Conservation (phyloP, 2,797 vertebrate species). For the Halcyon leucocephala region DNA sequence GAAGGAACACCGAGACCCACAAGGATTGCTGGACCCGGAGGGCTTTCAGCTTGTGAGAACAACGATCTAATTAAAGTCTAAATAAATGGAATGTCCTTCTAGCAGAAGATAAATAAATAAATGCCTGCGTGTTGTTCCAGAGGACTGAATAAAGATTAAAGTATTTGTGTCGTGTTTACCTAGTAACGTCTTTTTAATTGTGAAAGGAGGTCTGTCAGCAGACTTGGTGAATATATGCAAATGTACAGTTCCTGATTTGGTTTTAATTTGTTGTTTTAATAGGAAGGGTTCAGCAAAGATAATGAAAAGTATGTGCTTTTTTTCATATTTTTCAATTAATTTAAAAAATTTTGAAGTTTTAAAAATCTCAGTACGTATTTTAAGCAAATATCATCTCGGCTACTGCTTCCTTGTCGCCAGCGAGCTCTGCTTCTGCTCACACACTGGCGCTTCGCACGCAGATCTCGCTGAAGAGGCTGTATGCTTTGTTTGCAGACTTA, state of each 20-base stretch:
- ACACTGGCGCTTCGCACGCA: rapidly evolving
- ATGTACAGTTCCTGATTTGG: neutral
- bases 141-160: neutral
- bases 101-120: conserved; percentile 32
- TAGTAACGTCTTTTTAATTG: neutral
- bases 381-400: neutral
- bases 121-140: neutral
- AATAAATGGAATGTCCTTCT: conserved; percentile 23
- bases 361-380: neutral
- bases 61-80: conserved; percentile 20
- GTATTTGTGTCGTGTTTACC: neutral
- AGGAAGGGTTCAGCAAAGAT: neutral
- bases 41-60: conserved; percentile 44
- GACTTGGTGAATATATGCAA: neutral
- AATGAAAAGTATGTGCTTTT: neutral
- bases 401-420: neutral
- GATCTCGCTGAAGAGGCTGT: neutral
- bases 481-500: neutral
- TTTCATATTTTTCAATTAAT: neutral
- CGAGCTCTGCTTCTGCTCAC: neutral
- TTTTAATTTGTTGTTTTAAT: neutral
- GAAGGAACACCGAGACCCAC: conserved; percentile 40
- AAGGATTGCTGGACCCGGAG: conserved; percentile 29
- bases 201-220: neutral
- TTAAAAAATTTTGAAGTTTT: neutral